These are phyloP conservation scores for Scolopax mira DNA, from an alignment of 2,113 vertebrate genomes.

Conservation along the genomic window DNA sequence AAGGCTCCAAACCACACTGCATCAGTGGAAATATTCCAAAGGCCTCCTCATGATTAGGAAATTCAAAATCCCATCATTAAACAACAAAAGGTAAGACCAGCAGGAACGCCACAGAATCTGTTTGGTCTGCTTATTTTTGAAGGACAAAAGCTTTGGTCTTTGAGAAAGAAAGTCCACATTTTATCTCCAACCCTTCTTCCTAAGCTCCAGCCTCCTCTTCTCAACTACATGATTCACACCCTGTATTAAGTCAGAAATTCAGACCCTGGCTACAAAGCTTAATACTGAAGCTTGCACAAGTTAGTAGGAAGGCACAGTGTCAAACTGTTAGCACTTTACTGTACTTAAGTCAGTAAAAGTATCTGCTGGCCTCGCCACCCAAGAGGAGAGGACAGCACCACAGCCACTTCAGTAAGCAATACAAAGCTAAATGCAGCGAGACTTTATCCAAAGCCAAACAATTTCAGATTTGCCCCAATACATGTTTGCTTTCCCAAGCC, in stretches of 20 bases:
- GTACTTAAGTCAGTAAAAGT: background rate
- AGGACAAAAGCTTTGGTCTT: constrained; percentile 56
- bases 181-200: background rate
- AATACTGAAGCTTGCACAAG: background rate
- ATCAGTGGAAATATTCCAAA: background rate
- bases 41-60: background rate
- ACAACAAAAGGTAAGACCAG: background rate
- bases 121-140: constrained; percentile 27
- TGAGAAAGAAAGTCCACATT: background rate
- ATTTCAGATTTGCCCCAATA: background rate
- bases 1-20: background rate
- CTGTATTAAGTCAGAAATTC: background rate
- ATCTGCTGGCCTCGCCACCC: background rate
- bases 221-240: background rate
- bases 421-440: background rate
- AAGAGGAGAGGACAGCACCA: background rate
- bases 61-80: background rate
- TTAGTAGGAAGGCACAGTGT: constrained; percentile 50
- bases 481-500: background rate
- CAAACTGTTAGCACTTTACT: constrained; percentile 11
- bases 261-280: background rate
- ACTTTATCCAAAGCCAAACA: background rate
- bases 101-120: background rate
- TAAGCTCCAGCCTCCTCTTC: background rate
- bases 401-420: background rate